Base-by-base conservation (phyloP, 2,113 vertebrate genomes). In the Platycercus adscitus region DNA sequence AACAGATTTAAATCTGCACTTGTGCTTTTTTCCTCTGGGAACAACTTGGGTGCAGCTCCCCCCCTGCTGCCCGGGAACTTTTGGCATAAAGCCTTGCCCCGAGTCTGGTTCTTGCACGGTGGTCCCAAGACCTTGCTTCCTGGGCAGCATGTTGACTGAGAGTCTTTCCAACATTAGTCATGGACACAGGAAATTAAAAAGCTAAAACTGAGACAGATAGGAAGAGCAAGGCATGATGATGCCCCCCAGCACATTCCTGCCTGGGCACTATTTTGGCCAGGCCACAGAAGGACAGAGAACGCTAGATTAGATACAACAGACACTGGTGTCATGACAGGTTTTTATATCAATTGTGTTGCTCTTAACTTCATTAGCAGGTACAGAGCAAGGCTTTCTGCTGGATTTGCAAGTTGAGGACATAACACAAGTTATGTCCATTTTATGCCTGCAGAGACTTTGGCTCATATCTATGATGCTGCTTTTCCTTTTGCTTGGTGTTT, bases 151-250 rank as follows among this genome's bases (percentile, higher is more conserved):
- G 60, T 52, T 73, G 41, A 69, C 16, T 13, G 35, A 78, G 31
- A 78, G 43, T 50, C 35, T 47, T 81, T 95, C 81, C 65, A 76
- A 78, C 43, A 23, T 64, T 78, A 81, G 46, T 93, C 49, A 79
- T 4, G 69, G 47, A 33, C 52, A 87, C 81, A 91, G 94, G 95
- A 97, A 96, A 96, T 97, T 86, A 93, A 96, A 97, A 95, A 84
- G 69, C 52, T 93, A 76, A 81, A 91, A 35, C 31, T 69, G 83
- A 92, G 86, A 83, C 0, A 1, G 56, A 84, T 65, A 92, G 94
- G 96, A 97, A 96, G 81, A 86, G 65, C 86, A 76, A 92, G 84
- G 69, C 39, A 64, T 71, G 86, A 68, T 0, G 2, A 87, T 87
- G 86, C 44, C 91, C 77, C 83, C 61, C 56, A 85, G 96, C 93